Base-by-base conservation (phyloP, 2,797 vertebrate genomes). In the Poliocrania exsul region DNA sequence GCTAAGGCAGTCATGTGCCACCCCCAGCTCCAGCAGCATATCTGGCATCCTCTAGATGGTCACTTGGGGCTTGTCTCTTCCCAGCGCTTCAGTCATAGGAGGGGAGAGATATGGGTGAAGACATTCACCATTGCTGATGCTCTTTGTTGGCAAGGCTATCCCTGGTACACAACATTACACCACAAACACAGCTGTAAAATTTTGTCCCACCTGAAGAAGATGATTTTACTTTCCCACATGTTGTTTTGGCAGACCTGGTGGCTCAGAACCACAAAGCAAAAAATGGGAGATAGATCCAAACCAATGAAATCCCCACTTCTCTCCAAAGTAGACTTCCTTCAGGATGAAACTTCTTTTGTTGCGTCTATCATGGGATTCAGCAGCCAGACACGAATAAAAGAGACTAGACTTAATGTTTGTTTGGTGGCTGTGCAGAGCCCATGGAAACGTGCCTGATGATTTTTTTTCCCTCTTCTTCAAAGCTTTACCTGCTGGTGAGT, bases 401-500 rank as follows among this genome's bases (percentile, higher is more conserved):
- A 86, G 73, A 9, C 80, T 66, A 72, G 92, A 80, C 74, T 77
- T 86, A 47, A 69, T 81, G 54, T 81, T 88, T 86, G 44, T 87
- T 90, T 87, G 78, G 81, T 91, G 83, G 31, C 81, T 87, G 65
- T 1, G 3, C 60, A 86, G 67, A 92, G 64, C 47, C 61, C 81
- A 46, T 87, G 71, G 88, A 87, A 93, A 89, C 3, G 3, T 71
- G 92, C 35, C 15, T 31, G 54, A 87, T 25, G 29, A 19, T 11
- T 88, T 71, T 72, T 71, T 77, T 29, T 2, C 10, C 10, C 58
- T 72, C 78, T 40, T 74, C 16, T 90, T 94, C 33, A 75, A 80
- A 96, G 67, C 56, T 93, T 82, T 94, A 89, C 88, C 92, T 94
- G 74, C 50, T 51, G 69, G 31, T 93, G 92, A 95, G 78, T 95